phyloP scores from a whole-genome alignment of 2,113 vertebrate genomes.

The Echinops telfairi region DNA sequence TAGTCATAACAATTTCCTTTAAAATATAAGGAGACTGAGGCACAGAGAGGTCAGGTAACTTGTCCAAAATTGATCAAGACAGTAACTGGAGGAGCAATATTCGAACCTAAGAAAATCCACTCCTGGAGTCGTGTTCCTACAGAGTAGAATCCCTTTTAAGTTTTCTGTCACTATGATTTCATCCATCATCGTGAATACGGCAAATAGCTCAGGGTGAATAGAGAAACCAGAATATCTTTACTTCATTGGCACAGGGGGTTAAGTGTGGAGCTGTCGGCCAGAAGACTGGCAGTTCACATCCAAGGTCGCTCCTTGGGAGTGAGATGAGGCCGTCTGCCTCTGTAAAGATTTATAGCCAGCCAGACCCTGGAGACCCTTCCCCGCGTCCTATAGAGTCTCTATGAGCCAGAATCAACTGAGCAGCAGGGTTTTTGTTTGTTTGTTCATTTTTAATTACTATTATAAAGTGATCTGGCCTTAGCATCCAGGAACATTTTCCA shows the following conservation, averaged over 20 bases:
- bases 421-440: too few species aligned
- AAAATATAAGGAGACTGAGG: background rate
- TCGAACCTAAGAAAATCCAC: background rate
- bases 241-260: background rate
- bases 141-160: background rate
- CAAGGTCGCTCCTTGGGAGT: too few species aligned
- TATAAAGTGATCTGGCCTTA: conserved; percentile 64
- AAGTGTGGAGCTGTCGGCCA: too few species aligned
- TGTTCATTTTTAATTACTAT: background rate
- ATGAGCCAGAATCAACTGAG: too few species aligned
- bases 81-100: background rate
- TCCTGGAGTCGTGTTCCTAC: too few species aligned
- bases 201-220: background rate
- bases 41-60: background rate
- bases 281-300: too few species aligned
- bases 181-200: too few species aligned
- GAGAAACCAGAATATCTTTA: conserved; percentile 35
- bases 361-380: too few species aligned
- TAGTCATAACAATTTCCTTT: background rate
- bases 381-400: too few species aligned
- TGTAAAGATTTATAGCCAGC: too few species aligned
- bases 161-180: too few species aligned
- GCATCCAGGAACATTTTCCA: conserved; percentile 56
- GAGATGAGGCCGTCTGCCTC: too few species aligned
- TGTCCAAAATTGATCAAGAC: background rate